A percentile compares a stretch with the other conserved stretches of the same genome.
These are phyloP conservation scores for Zeuzera pyrina DNA, from an alignment of 2,888 invertebrate species.

Conservation along the genomic window DNA sequence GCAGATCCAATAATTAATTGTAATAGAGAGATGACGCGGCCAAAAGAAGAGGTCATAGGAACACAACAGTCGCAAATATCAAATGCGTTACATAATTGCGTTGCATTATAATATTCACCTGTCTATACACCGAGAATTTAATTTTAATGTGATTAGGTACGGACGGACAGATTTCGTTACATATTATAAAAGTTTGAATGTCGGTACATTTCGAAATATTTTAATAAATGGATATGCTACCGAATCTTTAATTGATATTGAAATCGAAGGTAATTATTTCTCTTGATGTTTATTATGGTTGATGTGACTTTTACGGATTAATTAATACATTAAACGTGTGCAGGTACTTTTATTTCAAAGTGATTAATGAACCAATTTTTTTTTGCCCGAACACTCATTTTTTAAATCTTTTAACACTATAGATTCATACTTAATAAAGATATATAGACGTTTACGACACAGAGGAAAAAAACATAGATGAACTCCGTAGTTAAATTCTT, in stretches of 20 bases:
- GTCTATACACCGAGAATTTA: not conserved
- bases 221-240: constrained; percentile 4
- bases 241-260: not conserved
- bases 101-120: constrained; percentile 4
- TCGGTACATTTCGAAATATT: constrained; percentile 7
- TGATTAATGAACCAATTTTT: too few relatives aligned
- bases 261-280: too few relatives aligned
- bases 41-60: constrained; percentile 18
- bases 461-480: too few relatives aligned
- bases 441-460: too few relatives aligned
- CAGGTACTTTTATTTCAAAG: too few relatives aligned
- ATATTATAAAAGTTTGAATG: constrained; percentile 6
- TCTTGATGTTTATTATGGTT: too few relatives aligned
- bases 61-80: constrained; percentile 11
- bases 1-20: constrained; percentile 37
- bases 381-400: too few relatives aligned
- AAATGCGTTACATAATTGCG: constrained; percentile 17
- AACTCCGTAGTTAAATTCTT: too few relatives aligned
- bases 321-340: too few relatives aligned
- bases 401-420: too few relatives aligned
- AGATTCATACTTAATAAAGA: too few relatives aligned
- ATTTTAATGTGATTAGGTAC: not conserved
- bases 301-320: too few relatives aligned
- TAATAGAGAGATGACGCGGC: constrained; percentile 23
- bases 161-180: constrained; percentile 7